Percentiles rank a stretch among this genome's conserved stretches.
Evolutionary conservation across 2,113 vertebrate species (phyloP).

Genomic region (Phaethornis superciliosus): DNA sequence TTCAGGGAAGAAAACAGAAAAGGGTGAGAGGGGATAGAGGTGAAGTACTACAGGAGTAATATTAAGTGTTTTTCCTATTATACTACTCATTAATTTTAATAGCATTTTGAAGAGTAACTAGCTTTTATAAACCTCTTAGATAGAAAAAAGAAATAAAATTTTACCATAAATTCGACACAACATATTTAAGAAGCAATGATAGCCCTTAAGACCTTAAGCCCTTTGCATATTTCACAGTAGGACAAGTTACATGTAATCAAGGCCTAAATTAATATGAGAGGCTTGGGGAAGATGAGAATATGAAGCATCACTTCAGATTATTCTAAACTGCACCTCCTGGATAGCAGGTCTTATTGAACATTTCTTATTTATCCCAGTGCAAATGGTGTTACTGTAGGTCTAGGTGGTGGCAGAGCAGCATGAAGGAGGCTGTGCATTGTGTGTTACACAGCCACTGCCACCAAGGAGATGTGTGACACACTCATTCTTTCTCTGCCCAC

Average conservation of each 20-base stretch:
- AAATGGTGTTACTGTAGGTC: background rate
- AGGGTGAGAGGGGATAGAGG: background rate
- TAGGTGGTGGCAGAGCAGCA: background rate
- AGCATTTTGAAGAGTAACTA: background rate
- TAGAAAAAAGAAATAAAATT: background rate
- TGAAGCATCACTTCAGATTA: background rate
- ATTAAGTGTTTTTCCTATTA: background rate
- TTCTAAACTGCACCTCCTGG: background rate
- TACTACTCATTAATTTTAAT: background rate
- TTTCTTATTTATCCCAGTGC: background rate
- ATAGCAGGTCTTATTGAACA: background rate
- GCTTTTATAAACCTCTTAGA: background rate
- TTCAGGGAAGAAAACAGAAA: background rate
- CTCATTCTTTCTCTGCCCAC: background rate
- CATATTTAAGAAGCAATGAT: background rate
- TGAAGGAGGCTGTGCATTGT: background rate
- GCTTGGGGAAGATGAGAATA: background rate
- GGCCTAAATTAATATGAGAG: background rate
- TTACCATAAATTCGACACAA: background rate
- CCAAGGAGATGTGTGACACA: background rate
- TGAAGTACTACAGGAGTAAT: background rate
- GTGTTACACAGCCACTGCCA: background rate
- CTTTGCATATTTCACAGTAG: background rate
- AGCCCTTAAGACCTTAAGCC: background rate
- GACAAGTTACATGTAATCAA: background rate